A percentile compares a stretch with the other conserved stretches of the same genome.
phyloP scores from a whole-genome alignment of 2,113 vertebrate species.

The Myotis yumanensis region DNA sequence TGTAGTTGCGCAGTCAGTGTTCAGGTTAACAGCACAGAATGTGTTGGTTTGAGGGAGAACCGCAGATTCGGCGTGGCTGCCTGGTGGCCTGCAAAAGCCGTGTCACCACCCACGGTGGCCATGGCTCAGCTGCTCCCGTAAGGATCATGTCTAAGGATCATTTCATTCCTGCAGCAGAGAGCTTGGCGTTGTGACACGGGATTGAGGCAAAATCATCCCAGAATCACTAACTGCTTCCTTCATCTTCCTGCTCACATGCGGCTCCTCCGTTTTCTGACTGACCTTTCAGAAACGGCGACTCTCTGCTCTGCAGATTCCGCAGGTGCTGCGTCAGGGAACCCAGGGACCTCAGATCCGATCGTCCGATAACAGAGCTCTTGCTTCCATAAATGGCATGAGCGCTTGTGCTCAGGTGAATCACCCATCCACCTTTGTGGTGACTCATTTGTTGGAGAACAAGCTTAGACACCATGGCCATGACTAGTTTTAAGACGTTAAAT shows the following conservation, averaged over 20 bases:
- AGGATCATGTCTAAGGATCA: accelerated
- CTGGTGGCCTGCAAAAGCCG: accelerated
- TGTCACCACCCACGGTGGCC: too few species aligned
- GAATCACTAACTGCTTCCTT: neutral
- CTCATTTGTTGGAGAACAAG: conserved; percentile 49
- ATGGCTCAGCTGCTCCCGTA: neutral
- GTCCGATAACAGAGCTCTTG: neutral
- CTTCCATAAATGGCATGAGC: neutral
- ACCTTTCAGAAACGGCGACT: neutral
- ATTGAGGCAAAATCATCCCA: neutral
- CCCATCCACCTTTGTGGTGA: neutral
- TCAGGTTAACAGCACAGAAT: neutral
- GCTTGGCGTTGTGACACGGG: too few species aligned
- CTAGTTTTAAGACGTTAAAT: conserved; percentile 49
- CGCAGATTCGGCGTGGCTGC: neutral
- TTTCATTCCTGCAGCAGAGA: too few species aligned
- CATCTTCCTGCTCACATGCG: accelerated
- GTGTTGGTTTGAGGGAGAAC: too few species aligned
- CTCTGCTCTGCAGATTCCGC: neutral
- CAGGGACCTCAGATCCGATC: neutral
- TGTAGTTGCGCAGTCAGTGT: neutral
- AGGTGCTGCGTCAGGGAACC: neutral
- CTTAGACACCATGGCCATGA: conserved; percentile 29
- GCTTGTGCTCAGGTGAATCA: neutral
- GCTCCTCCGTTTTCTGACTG: neutral